Conservation (phyloP, 2,888 invertebrate genomes). For the Metopia argyrocephala region DNA sequence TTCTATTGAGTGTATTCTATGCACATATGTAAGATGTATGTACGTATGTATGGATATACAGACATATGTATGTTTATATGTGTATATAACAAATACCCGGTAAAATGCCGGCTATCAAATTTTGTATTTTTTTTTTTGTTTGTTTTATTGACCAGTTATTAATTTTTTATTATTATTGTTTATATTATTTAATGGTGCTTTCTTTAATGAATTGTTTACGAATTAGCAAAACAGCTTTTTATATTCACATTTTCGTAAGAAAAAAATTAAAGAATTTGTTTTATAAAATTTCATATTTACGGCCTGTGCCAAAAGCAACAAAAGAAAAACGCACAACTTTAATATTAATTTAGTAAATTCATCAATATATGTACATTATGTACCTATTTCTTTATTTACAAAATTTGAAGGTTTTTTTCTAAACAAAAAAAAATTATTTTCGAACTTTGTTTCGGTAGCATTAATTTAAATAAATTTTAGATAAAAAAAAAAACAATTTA, state of each 20-base stretch:
- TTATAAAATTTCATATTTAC: neutral
- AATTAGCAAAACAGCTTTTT: conserved; percentile 17
- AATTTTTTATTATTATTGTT: neutral
- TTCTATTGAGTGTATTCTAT: too few relatives aligned
- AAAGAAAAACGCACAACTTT: neutral
- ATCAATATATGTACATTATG: too few relatives aligned
- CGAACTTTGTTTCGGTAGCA: neutral
- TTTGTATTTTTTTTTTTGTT: neutral
- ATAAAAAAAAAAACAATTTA: conserved; percentile 33
- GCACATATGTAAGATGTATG: too few relatives aligned
- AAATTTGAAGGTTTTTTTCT: conserved; percentile 42
- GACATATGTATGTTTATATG: too few relatives aligned
- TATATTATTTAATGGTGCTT: conserved; percentile 18
- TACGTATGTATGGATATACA: too few relatives aligned
- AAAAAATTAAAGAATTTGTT: neutral
- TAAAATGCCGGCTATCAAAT: conserved; percentile 30
- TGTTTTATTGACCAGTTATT: neutral
- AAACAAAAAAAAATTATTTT: conserved; percentile 15
- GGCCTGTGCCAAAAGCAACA: neutral
- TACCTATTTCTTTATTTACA: neutral
- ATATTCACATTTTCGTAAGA: conserved; percentile 19
- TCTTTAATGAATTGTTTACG: conserved; percentile 18
- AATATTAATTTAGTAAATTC: neutral
- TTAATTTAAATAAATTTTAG: conserved; percentile 26
- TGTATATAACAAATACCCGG: neutral